Conservation (phyloP, 2,888 invertebrate genomes). For the Lamellibrachia satsuma region DNA sequence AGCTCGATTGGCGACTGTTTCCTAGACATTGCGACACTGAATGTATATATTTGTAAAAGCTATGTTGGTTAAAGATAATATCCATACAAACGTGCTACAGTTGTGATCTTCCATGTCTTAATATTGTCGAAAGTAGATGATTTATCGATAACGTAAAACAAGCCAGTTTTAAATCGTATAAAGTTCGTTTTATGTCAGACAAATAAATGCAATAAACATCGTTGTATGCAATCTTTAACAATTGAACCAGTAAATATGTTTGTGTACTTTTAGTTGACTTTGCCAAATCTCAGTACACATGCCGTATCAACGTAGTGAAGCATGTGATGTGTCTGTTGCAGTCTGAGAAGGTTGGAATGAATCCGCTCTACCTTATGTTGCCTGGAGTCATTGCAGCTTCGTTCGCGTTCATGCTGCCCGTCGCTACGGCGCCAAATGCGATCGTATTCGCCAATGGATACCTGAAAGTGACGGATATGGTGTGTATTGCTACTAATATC, state of each 20-base stretch:
- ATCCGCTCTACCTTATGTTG: conserved; percentile 89
- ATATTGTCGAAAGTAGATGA: no score
- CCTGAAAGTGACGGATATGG: conserved; percentile 64
- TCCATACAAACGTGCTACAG: no score
- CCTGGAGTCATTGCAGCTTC: conserved; percentile 89
- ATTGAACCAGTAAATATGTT: neutral
- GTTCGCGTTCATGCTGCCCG: conserved; percentile 89
- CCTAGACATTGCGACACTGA: no score
- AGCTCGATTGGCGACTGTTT: no score
- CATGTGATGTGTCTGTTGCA: neutral
- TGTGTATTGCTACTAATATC: conserved; percentile 37
- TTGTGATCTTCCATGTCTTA: no score
- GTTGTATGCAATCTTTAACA: neutral
- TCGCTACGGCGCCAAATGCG: conserved; percentile 96
- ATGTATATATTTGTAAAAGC: no score
- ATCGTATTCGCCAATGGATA: conserved; percentile 76
- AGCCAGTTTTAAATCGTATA: no score
- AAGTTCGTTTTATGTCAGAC: no score
- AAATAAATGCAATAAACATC: no score
- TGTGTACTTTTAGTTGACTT: neutral
- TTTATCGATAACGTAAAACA: no score
- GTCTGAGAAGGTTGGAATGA: conserved; percentile 75
- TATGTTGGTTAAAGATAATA: no score
- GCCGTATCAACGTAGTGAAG: neutral
- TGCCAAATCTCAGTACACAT: neutral